Conservation (phyloP, 2,797 vertebrate species). For the Alosa sapidissima region DNA sequence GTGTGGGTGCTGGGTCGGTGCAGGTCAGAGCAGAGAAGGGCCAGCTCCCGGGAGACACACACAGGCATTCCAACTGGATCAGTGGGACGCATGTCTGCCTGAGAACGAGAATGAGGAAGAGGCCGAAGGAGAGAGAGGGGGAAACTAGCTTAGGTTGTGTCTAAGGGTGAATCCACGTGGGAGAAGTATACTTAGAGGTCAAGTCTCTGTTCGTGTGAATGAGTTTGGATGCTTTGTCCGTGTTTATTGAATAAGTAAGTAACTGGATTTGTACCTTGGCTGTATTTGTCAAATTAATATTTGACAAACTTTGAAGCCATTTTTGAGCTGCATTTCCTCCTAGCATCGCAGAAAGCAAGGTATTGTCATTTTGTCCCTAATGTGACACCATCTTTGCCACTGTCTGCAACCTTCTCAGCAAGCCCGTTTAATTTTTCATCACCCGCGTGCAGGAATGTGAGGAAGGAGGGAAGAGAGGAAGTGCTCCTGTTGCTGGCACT, state of each 20-base stretch:
- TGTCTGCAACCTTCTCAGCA: background rate
- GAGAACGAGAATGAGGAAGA: background rate
- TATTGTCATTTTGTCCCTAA: background rate
- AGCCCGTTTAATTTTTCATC: background rate
- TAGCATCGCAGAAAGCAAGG: background rate
- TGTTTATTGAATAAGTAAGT: background rate
- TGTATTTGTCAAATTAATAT: background rate
- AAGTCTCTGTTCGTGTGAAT: background rate
- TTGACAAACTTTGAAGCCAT: background rate
- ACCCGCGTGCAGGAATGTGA: background rate
- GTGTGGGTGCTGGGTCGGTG: background rate
- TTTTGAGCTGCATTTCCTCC: background rate
- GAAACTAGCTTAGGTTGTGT: background rate
- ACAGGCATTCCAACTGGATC: constrained; percentile 6
- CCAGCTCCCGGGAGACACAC: background rate
- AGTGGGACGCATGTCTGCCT: background rate
- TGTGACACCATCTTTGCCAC: background rate
- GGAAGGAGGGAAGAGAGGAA: background rate
- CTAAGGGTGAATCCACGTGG: background rate
- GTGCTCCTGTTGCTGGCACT: background rate
- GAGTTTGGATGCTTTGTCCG: background rate
- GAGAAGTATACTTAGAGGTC: background rate
- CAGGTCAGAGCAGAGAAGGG: background rate
- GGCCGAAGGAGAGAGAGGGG: background rate
- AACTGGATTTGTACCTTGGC: background rate